phyloP scores from a whole-genome alignment of 2,113 vertebrate species.

The Stegostoma tigrinum region DNA sequence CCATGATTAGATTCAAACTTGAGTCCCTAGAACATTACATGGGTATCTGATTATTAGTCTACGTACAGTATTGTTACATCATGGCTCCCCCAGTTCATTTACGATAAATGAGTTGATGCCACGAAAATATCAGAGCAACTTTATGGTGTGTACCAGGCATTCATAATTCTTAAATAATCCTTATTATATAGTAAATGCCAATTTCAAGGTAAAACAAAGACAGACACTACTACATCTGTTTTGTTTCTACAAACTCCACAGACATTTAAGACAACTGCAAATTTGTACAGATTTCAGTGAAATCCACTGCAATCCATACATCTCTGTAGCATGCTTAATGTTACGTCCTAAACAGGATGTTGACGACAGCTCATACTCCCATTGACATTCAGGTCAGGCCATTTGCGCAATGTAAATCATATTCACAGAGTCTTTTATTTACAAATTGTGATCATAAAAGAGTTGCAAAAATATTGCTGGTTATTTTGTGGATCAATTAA shows the following conservation, averaged over 20 bases:
- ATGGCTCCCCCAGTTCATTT: background rate
- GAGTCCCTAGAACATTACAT: too few relatives aligned
- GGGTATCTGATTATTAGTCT: too few relatives aligned
- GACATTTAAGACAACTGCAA: background rate
- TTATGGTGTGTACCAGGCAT: background rate
- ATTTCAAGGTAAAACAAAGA: background rate
- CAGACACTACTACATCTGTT: background rate
- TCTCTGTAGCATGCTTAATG: background rate
- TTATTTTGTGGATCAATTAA: constrained; percentile 22
- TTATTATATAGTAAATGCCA: too few relatives aligned
- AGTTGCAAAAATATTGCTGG: constrained; percentile 8
- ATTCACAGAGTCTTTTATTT: background rate
- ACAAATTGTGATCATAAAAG: background rate
- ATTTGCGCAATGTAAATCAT: background rate
- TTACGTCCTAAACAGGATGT: background rate
- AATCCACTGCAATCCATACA: background rate
- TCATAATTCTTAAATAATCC: background rate
- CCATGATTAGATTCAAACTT: too few relatives aligned
- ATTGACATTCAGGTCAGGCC: background rate
- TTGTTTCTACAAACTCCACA: background rate
- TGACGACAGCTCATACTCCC: background rate
- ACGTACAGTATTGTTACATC: too few relatives aligned
- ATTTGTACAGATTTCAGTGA: background rate
- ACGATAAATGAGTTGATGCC: background rate
- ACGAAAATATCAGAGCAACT: background rate